Evolutionary conservation across 2,797 vertebrate species (phyloP).

Genomic region (Coendou prehensilis): DNA sequence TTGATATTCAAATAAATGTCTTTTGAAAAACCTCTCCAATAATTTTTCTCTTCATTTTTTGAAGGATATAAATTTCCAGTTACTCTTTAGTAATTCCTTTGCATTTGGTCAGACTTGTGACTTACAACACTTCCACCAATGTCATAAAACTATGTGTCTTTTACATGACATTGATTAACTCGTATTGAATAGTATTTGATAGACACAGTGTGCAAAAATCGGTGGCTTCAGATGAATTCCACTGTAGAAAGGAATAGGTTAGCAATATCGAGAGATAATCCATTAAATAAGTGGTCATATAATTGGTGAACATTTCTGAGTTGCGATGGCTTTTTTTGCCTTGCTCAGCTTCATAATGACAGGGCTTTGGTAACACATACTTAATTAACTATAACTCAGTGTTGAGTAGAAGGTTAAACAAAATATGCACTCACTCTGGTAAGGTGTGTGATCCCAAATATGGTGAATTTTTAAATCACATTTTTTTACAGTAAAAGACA

Average conservation of each 20-base stretch:
- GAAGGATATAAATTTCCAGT: neutral
- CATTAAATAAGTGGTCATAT: neutral
- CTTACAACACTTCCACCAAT: neutral
- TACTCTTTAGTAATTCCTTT: neutral
- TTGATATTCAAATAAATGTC: neutral
- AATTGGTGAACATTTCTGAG: neutral
- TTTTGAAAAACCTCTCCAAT: neutral
- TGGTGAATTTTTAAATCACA: neutral
- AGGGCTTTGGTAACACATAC: neutral
- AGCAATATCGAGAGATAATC: neutral
- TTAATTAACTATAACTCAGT: neutral
- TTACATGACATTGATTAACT: neutral
- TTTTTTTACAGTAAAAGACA: neutral
- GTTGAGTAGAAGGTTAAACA: neutral
- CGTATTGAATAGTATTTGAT: neutral
- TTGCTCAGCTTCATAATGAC: neutral
- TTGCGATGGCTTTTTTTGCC: neutral
- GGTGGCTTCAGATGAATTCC: neutral
- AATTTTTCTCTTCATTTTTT: neutral
- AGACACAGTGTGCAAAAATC: neutral
- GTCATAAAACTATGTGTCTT: neutral
- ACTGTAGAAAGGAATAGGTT: neutral
- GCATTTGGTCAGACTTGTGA: neutral
- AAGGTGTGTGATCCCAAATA: neutral
- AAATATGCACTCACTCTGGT: neutral